Evolutionary conservation across 2,888 invertebrate genomes (phyloP).

Genomic region (Ariolimax columbianus): DNA sequence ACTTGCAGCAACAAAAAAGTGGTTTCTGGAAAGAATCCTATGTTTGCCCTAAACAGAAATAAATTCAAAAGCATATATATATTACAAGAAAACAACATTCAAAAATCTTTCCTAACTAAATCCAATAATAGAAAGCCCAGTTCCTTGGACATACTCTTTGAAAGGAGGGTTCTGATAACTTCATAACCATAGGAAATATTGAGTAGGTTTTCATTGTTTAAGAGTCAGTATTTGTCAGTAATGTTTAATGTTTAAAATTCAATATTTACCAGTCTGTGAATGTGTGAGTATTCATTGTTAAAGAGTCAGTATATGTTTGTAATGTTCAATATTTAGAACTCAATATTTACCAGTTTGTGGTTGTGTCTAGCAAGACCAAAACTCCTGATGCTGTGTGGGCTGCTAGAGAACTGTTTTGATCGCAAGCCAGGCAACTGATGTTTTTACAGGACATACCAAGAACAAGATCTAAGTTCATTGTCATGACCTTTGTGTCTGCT

Average conservation of each 20-base stretch:
- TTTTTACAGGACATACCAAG: conserved; percentile 46
- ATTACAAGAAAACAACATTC: no score
- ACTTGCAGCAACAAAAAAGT: no score
- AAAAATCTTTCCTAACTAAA: no score
- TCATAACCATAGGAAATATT: no score
- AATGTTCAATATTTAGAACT: not conserved
- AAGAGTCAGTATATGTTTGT: not conserved
- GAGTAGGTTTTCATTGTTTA: no score
- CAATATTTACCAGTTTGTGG: conserved; percentile 45
- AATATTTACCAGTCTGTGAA: conserved; percentile 44
- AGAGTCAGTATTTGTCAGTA: not conserved
- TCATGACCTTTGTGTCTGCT: not conserved
- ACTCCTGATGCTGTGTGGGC: conserved; percentile 47
- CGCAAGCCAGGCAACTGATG: conserved; percentile 42
- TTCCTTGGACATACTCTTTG: no score
- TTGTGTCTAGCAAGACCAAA: conserved; percentile 40
- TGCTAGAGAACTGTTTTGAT: conserved; percentile 32
- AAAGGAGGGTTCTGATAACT: no score
- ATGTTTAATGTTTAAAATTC: not conserved
- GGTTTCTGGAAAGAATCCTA: no score
- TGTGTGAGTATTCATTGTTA: no score
- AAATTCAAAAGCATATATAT: no score
- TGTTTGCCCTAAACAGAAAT: no score
- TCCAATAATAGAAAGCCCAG: no score
- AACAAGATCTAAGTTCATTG: conserved; percentile 44